Conservation (phyloP, 2,797 vertebrate species). For the Morelia viridis region DNA sequence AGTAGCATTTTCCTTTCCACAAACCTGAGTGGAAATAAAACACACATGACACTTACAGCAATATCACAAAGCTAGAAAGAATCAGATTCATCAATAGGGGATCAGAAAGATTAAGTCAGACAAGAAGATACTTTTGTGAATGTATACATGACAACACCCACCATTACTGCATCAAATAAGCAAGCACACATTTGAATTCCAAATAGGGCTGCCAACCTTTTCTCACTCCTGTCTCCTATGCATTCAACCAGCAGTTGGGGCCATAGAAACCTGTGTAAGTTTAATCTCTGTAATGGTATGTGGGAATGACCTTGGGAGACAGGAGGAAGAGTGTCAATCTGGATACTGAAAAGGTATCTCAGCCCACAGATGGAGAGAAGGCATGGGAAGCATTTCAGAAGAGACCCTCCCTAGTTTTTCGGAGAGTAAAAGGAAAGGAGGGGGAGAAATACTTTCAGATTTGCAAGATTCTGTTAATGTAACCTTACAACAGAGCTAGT, state of each 20-base stretch:
- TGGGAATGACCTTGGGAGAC: background rate
- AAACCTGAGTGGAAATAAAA: constrained; percentile 15
- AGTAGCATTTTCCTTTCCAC: background rate
- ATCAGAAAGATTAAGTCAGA: background rate
- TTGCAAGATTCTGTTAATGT: background rate
- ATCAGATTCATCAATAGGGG: background rate
- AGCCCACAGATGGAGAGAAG: background rate
- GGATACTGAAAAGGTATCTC: background rate
- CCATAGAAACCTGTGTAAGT: background rate
- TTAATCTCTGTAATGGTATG: background rate
- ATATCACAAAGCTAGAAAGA: background rate
- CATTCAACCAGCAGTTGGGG: background rate
- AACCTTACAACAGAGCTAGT: background rate
- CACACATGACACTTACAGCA: background rate
- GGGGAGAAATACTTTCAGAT: background rate
- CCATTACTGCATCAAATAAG: background rate
- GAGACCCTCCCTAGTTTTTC: background rate
- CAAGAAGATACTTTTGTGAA: background rate
- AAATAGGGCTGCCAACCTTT: background rate
- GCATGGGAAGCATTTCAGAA: background rate
- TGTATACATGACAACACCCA: background rate
- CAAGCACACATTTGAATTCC: background rate
- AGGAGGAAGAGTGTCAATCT: background rate
- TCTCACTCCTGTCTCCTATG: background rate
- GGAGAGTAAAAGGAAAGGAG: background rate